These are phyloP conservation scores for Columba livia DNA, from an alignment of 2,113 vertebrate species.

Conservation along the genomic window DNA sequence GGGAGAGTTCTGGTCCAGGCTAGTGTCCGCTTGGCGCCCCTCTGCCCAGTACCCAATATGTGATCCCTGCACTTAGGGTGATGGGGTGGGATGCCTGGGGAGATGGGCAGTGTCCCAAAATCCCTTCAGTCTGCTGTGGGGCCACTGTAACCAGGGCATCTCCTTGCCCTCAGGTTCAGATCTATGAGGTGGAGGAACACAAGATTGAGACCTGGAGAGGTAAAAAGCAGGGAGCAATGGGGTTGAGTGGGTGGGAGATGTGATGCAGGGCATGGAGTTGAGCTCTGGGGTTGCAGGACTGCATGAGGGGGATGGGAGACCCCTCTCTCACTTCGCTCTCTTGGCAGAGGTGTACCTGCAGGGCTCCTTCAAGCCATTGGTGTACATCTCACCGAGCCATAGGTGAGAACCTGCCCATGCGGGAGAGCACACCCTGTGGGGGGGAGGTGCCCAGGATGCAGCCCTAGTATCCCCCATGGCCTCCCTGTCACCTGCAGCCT, in stretches of 20 bases:
- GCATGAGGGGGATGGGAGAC: background rate
- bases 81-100: background rate
- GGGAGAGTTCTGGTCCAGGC: background rate
- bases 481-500: constrained; percentile 76
- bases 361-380: constrained; percentile 83
- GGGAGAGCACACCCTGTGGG: background rate
- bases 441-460: rapidly evolving
- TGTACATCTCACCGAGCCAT: constrained; percentile 87
- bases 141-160: background rate
- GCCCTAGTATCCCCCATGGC: background rate
- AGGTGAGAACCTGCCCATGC: constrained; percentile 73
- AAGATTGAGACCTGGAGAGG: constrained; percentile 99
- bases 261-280: rapidly evolving
- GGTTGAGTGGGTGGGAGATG: background rate
- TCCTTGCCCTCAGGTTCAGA: constrained; percentile 86
- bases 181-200: constrained; percentile 93
- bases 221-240: constrained; percentile 11
- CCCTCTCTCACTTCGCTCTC: background rate
- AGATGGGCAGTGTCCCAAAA: background rate
- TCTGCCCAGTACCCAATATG: background rate
- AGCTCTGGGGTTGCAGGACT: background rate
- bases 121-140: background rate
- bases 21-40: background rate
- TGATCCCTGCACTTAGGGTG: background rate
- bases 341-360: constrained; percentile 89